Evolutionary conservation across 2,797 vertebrate species (phyloP).

Genomic region (Neoniphon sammara): DNA sequence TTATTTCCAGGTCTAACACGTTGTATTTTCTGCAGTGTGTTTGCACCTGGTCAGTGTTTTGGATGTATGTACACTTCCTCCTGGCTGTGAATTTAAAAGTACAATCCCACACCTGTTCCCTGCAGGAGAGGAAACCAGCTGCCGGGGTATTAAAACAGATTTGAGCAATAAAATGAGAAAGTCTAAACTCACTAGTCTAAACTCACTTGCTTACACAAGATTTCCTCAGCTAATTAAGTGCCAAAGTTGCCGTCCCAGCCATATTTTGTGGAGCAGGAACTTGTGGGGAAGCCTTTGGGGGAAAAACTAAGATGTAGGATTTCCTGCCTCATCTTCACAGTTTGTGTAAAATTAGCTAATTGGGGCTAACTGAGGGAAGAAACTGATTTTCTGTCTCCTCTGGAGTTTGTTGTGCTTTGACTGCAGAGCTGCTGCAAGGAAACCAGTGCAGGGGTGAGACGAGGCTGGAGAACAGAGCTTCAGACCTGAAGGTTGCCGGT

Average conservation of each 20-base stretch:
- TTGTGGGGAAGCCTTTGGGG: slow-evolving; percentile 46
- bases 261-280: slow-evolving; percentile 22
- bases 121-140: neutral
- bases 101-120: slow-evolving; percentile 45
- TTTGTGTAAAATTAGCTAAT: slow-evolving; percentile 28
- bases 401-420: slow-evolving; percentile 7
- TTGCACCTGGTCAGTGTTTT: neutral
- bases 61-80: neutral
- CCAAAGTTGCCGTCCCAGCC: slow-evolving; percentile 19
- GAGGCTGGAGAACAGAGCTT: neutral
- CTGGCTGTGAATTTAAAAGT: neutral
- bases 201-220: slow-evolving; percentile 40
- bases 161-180: slow-evolving; percentile 35
- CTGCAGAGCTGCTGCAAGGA: neutral
- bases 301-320: slow-evolving; percentile 41
- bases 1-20: neutral
- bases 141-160: slow-evolving; percentile 44
- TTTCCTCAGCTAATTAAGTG: slow-evolving; percentile 53
- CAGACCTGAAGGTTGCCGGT: neutral
- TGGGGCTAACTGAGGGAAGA: slow-evolving; percentile 37
- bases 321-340: slow-evolving; percentile 45
- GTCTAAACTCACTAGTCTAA: slow-evolving; percentile 6
- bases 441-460: neutral
- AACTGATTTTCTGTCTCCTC: slow-evolving; percentile 23
- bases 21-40: neutral